These are phyloP conservation scores for Erebia palarica DNA, from an alignment of 2,888 invertebrate species.

Conservation along the genomic window DNA sequence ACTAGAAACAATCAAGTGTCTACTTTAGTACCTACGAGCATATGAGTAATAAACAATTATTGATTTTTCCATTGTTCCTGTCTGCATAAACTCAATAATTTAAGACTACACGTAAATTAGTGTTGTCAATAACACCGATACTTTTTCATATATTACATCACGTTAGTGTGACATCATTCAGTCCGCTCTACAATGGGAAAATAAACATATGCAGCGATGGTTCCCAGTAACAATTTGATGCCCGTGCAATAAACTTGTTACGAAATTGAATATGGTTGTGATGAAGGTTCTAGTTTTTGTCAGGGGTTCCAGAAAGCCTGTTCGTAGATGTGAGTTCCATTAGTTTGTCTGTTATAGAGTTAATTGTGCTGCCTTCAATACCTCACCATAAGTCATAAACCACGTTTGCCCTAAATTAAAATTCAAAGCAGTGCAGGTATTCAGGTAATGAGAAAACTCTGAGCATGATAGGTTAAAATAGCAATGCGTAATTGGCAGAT, in stretches of 20 bases:
- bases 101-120: constrained; percentile 19
- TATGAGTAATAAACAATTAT: neutral
- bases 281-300: constrained; percentile 37
- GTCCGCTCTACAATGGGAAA: constrained; percentile 47
- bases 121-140: constrained; percentile 46
- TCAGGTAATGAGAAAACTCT: too few species aligned
- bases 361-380: neutral
- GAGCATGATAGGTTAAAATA: too few species aligned
- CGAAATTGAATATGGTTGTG: constrained; percentile 19
- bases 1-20: neutral
- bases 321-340: constrained; percentile 35
- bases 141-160: constrained; percentile 51
- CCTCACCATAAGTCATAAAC: too few species aligned
- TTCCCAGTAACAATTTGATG: constrained; percentile 32
- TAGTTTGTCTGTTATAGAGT: neutral
- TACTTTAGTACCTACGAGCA: neutral
- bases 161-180: constrained; percentile 57
- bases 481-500: too few species aligned
- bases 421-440: too few species aligned
- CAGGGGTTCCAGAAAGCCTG: constrained; percentile 25
- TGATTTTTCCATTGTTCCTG: constrained; percentile 5
- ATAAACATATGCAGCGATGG: constrained; percentile 46
- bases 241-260: constrained; percentile 24
- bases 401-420: too few species aligned
- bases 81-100: neutral